phyloP scores from a whole-genome alignment of 2,888 invertebrate genomes.

The Microctonus hyperodae region DNA sequence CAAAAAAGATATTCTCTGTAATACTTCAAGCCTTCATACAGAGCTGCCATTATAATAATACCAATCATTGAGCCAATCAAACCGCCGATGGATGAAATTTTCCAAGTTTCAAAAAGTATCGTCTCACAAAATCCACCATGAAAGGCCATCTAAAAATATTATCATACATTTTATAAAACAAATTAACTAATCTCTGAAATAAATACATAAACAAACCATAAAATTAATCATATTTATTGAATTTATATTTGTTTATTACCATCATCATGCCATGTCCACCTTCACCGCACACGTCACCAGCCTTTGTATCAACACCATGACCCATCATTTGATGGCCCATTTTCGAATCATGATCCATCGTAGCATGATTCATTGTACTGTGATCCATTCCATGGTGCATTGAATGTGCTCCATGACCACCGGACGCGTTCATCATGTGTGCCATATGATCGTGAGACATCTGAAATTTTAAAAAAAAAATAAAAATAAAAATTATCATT shows the following conservation, averaged over 20 bases:
- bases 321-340: constrained; percentile 46
- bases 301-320: constrained; percentile 31
- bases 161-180: no score
- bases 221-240: no score
- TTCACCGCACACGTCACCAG: constrained; percentile 29
- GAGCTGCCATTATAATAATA: constrained; percentile 88
- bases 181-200: no score
- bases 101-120: constrained; percentile 85
- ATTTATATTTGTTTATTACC: no score
- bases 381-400: constrained; percentile 34
- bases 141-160: constrained; percentile 70
- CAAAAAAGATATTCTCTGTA: constrained; percentile 78
- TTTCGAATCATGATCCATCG: constrained; percentile 36
- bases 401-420: constrained; percentile 39
- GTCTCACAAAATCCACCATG: constrained; percentile 81
- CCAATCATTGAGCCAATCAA: constrained; percentile 90
- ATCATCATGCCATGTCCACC: constrained; percentile 57
- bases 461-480: no score
- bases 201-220: no score
- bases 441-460: constrained; percentile 49
- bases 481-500: constrained; percentile 33
- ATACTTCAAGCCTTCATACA: constrained; percentile 97
- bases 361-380: constrained; percentile 36
- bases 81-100: constrained; percentile 75
- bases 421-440: constrained; percentile 45